Evolutionary conservation across 2,113 vertebrate species (phyloP), one percentile per base, ranked within the genome.

Genomic region (Ptilorrhoa leucosticta): DNA sequence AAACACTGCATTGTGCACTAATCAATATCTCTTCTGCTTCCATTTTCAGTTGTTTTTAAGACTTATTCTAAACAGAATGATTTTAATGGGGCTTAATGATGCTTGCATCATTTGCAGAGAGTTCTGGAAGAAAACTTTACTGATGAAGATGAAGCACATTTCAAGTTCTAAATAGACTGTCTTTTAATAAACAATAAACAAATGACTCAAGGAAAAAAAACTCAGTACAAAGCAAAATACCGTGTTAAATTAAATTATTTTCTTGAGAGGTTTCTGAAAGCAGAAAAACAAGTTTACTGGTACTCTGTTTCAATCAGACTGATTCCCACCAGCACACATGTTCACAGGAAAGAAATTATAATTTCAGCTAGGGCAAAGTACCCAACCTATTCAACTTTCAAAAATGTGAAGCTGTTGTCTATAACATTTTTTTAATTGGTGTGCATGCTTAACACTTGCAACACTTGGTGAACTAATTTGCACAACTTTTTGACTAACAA

Each of bases 101-200:
- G 40, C 83, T 94, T 50, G 60, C 68, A 70, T 90, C 79, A 83
- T 70, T 61, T 77, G 64, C 40, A 94, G 91, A 90, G 77, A 77
- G 75, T n/a, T 75, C 53, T 3, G 66, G 53, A 39, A 90, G 66
- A 96, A 91, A 90, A 61, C 37, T 75, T 75, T 70, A 90, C 79
- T 83, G 79, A 90, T 87, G 56, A 94, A 92, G 91, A 94, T 58
- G 21, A 79, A 88, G 83, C 4, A 8, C 48, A 76, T 81, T 94
- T 96, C 68, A 90, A 87, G 76, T 71, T 83, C 94, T 66, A 65
- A 95, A 97, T 40, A 94, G 83, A 94, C n/a, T 95, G 87, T 44
- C 86, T 92, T 93, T 94, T 94, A 96, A 95, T 91, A 96, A 94
- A 84, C 83, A 89, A 94, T 57, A 95, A 93, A 93, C 39, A 97